Conservation (phyloP, 2,113 vertebrate genomes). For the Poecilia latipinna region DNA sequence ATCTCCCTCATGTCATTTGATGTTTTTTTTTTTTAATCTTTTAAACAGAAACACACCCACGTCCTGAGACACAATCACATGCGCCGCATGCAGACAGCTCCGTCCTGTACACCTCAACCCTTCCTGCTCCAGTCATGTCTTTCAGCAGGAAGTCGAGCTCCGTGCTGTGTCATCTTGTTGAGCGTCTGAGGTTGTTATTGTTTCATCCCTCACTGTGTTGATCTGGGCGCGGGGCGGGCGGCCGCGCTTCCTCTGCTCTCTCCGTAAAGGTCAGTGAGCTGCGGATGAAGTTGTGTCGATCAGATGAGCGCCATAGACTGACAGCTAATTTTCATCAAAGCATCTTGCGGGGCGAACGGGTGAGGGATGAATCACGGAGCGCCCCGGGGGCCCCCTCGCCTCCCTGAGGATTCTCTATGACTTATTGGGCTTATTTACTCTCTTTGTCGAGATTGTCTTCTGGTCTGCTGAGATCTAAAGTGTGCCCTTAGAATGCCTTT, state of each 20-base stretch:
- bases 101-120: constrained; percentile 22
- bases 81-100: neutral
- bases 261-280: constrained; percentile 75
- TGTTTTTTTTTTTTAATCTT: constrained; percentile 3
- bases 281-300: constrained; percentile 65
- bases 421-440: constrained; percentile 37
- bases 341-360: constrained; percentile 25
- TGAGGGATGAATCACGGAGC: neutral
- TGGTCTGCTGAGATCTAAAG: constrained; percentile 18
- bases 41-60: constrained; percentile 1
- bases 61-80: neutral
- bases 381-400: neutral
- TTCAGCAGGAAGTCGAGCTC: constrained; percentile 36
- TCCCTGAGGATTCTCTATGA: constrained; percentile 39
- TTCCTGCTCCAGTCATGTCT: constrained; percentile 25
- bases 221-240: constrained; percentile 54
- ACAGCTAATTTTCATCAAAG: constrained; percentile 75
- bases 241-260: constrained; percentile 46
- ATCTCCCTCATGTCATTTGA: constrained; percentile 54
- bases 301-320: constrained; percentile 52
- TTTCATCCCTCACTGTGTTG: constrained; percentile 58
- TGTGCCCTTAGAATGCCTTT: constrained; percentile 3
- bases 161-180: constrained; percentile 54
- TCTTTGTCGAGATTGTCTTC: constrained; percentile 30
- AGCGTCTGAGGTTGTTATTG: constrained; percentile 62